Percentiles rank a stretch among this genome's conserved stretches.
Conservation (phyloP, 2,113 vertebrate species). For the Arizona elegans region DNA sequence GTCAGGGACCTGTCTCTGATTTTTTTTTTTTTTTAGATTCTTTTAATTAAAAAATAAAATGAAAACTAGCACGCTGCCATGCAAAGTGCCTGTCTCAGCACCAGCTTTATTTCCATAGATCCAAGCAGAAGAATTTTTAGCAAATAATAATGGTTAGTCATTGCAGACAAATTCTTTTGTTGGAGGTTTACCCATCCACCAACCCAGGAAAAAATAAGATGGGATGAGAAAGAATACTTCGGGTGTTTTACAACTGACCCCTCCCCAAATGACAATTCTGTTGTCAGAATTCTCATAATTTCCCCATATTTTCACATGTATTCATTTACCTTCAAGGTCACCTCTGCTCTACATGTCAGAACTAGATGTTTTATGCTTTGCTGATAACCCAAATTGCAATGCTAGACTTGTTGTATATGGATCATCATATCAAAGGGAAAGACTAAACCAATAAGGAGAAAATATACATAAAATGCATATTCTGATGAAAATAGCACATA, state of each 20-base stretch:
- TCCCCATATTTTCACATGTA: not conserved
- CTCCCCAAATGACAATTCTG: not conserved
- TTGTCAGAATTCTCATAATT: not conserved
- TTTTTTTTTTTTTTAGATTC: not conserved
- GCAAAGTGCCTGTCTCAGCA: not conserved
- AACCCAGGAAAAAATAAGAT: not conserved
- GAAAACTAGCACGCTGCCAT: not conserved
- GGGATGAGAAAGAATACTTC: not conserved
- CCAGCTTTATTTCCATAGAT: not conserved
- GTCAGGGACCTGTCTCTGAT: not conserved
- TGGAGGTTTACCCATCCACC: not conserved
- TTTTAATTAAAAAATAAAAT: not conserved
- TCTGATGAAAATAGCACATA: not conserved
- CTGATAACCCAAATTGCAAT: not conserved
- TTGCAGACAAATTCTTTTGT: not conserved
- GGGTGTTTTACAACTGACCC: not conserved
- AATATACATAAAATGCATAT: not conserved
- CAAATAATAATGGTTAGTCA: not conserved
- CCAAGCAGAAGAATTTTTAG: not conserved
- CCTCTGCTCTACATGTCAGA: not conserved
- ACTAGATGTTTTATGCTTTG: not conserved
- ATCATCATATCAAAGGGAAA: not conserved
- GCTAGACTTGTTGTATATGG: not conserved
- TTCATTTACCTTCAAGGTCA: not conserved
- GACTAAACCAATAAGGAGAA: not conserved